Conservation (phyloP, 2,113 vertebrate genomes). For the Syngnathus scovelli region DNA sequence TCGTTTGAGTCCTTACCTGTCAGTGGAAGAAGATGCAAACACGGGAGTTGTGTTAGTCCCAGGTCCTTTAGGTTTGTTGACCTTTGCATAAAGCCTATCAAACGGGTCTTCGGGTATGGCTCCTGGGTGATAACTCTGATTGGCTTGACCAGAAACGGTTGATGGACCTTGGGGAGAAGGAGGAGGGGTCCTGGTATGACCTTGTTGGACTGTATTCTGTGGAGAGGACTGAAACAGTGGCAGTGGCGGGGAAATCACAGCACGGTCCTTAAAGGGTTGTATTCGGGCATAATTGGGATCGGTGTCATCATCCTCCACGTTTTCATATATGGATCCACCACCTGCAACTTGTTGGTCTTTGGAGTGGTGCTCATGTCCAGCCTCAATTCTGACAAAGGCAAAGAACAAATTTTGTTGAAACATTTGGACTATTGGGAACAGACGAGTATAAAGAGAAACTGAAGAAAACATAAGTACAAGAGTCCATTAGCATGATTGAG, state of each 20-base stretch:
- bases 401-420: not conserved
- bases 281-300: constrained; percentile 96
- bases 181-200: constrained; percentile 70
- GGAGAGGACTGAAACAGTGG: constrained; percentile 35
- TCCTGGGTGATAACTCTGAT: constrained; percentile 29
- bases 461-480: not conserved
- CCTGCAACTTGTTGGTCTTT: constrained; percentile 54
- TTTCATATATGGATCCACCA: constrained; percentile 59
- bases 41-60: constrained; percentile 58
- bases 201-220: constrained; percentile 42
- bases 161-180: constrained; percentile 60
- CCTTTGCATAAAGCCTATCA: constrained; percentile 90
- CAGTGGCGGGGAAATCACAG: constrained; percentile 55
- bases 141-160: constrained; percentile 41
- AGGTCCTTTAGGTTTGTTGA: constrained; percentile 83
- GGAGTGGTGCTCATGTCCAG: constrained; percentile 76
- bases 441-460: no score
- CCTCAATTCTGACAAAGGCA: constrained; percentile 77
- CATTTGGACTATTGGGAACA: not conserved
- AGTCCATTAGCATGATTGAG: not conserved
- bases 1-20: constrained; percentile 74
- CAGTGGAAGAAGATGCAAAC: constrained; percentile 52
- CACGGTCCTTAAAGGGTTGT: constrained; percentile 80
- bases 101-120: constrained; percentile 77
- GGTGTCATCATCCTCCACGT: constrained; percentile 87